phyloP scores from a whole-genome alignment of 1,140 invertebrate genomes.

The Drosophila pruinosa region DNA sequence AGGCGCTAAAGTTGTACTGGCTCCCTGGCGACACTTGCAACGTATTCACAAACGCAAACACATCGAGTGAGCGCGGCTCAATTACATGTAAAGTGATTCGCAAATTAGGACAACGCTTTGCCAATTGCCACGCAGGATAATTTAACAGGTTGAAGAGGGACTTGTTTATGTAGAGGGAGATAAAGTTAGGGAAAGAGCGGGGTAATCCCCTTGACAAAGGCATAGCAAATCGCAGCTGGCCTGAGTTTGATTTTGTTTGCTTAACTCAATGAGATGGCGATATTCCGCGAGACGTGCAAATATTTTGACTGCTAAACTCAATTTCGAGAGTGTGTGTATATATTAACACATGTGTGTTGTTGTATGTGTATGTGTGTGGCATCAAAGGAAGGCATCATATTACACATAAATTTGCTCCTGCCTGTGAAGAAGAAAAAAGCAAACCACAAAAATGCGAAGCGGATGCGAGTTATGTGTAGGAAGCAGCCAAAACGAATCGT shows the following conservation, averaged over 20 bases:
- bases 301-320: conserved; percentile 36
- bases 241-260: conserved; percentile 48
- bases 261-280: conserved; percentile 47
- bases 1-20: background rate
- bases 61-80: conserved; percentile 5
- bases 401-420: conserved; percentile 33
- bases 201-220: conserved; percentile 10
- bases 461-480: conserved; percentile 65
- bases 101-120: conserved; percentile 30
- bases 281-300: conserved; percentile 35
- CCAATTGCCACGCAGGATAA: conserved; percentile 8
- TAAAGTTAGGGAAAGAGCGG: background rate
- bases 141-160: conserved; percentile 2
- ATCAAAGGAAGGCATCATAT: conserved; percentile 28
- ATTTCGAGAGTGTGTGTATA: background rate
- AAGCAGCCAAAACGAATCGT: conserved; percentile 48
- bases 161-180: too few relatives aligned
- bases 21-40: conserved; percentile 1
- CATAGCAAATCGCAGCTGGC: conserved; percentile 17
- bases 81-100: conserved; percentile 42
- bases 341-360: background rate
- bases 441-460: conserved; percentile 53
- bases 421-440: background rate
- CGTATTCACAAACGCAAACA: background rate
- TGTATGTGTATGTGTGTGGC: background rate